Evolutionary conservation across 2,113 vertebrate species (phyloP), one percentile per base, ranked within the genome.

Genomic region (Catagonus wagneri): DNA sequence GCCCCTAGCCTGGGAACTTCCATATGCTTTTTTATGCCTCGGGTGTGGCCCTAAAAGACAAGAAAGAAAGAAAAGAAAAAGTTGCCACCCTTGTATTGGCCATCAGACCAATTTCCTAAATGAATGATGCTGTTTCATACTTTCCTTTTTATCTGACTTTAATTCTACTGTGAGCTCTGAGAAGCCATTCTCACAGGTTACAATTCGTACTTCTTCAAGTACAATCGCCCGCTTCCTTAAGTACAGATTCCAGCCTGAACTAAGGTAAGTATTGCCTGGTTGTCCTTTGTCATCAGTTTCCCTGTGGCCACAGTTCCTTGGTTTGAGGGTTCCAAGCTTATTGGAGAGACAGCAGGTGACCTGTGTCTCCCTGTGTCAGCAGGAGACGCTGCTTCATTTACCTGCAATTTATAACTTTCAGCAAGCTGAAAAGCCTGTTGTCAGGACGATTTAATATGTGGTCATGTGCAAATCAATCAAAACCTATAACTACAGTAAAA

Each of bases 221-320:
- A 87, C 97, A 0, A 66, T 92, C 32, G 39, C 98, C 23, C 58
- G 98, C 91, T 98, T 0, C 96, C 91, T 98, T 0, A 97, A 0
- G 97, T 95, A 90, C 97, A 83, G 88, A 98, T 99, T 89, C 98
- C 98, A 1, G 98, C 98, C 34, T 98, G 98, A 23, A 65, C 99
- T 94, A 98, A 98, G 63, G 98, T 98, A 96, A 99, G 98, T 0
- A 93, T 98, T 10, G 97, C 97, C 68, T 99, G 98, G 98, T 90
- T 99, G 25, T 98, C 97, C 95, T 98, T 99, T 92, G 91, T 99
- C 95, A 99, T 99, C 98, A 99, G 98, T 93, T 98, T 99, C 54
- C 98, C 98, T 52, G 97, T 98, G 7, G 98, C 97, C 3, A 50
- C 97, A 3, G 75, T 94, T 32, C 98, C 98, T n/a, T 98, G 98